These are phyloP conservation scores for Asteroscopus sphinx DNA, from an alignment of 2,888 invertebrate species.

Conservation along the genomic window DNA sequence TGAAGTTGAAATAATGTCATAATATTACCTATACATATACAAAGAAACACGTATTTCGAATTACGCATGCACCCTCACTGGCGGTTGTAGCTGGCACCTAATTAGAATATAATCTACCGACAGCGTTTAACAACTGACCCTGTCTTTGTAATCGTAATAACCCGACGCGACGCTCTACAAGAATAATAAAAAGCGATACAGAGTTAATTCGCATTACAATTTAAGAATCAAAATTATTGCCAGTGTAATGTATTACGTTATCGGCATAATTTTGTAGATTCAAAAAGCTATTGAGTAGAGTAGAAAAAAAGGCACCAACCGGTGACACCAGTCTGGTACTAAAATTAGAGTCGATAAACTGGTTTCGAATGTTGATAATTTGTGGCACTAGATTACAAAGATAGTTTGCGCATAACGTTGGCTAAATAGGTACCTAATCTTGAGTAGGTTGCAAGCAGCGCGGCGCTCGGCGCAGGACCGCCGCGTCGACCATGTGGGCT, in stretches of 20 bases:
- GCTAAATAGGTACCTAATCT: constrained; percentile 21
- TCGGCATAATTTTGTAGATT: constrained; percentile 6
- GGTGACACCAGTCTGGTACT: background rate
- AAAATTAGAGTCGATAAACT: constrained; percentile 11
- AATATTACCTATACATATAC: constrained; percentile 76
- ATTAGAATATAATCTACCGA: constrained; percentile 85
- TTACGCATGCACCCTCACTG: constrained; percentile 84
- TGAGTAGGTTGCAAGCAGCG: constrained; percentile 22
- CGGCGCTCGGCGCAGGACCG: constrained; percentile 47
- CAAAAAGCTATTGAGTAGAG: background rate
- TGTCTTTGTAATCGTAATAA: constrained; percentile 81
- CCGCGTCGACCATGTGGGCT: constrained; percentile 68
- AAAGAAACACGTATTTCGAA: constrained; percentile 75
- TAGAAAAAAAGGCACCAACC: constrained; percentile 5
- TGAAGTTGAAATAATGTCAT: constrained; percentile 76
- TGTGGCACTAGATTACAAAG: constrained; percentile 19
- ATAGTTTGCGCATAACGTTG: constrained; percentile 5
- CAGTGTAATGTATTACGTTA: constrained; percentile 20
- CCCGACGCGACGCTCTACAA: constrained; percentile 64
- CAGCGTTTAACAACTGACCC: constrained; percentile 83
- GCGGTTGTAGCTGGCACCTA: constrained; percentile 80
- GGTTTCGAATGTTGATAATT: constrained; percentile 25
- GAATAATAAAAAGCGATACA: constrained; percentile 67
- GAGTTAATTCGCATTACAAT: constrained; percentile 65
- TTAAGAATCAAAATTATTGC: constrained; percentile 35